Base-by-base conservation (phyloP, 2,888 invertebrate genomes). In the Calliopum simillimum region DNA sequence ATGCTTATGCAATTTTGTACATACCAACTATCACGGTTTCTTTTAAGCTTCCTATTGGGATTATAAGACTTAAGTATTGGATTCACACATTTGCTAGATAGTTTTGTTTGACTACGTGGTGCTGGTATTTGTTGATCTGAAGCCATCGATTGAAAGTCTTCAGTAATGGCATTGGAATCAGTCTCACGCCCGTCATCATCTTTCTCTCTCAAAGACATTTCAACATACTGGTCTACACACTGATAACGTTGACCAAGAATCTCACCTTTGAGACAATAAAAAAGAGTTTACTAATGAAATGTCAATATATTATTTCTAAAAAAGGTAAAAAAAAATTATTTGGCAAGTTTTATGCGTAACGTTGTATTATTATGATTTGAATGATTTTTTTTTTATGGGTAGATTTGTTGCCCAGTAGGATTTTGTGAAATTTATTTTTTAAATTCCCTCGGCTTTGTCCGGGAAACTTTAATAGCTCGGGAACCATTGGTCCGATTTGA, bases 21-120 rank as follows among this genome's bases (percentile, higher is more conserved):
- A 79, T 71, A 84, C 82, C 81, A 82, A 73, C 81, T 83, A 44
- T 86, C 84, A 1, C 84, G 79, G 75, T 85, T 86, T 1, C 86
- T 79, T 73, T 85, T 84, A 0, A 86, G 78, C 70, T 85, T 86
- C 4, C 86, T 78, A 76, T 86, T 85, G 16, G 86, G 86, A 80
- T 86, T 86, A 68, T 86, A 86, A 2, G 85, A 86, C 65, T 83
- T 85, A 1, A 84, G 74, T 8, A 80, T 79, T 19, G 83, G 79
- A 68, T 76, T 84, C 55, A 84, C n/a, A 23, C 43, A n/a, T n/a
- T 66, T 55, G 21, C 16, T 19, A 19, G 16, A 11, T 51, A 33
- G 5, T 4, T 43, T 53, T n/a, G 41, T 43, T 1, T 33, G 43
- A 16, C 19, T 43, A 51, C 16, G 49, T 11, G 53, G n/a, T 43